Conservation (phyloP, 2,113 vertebrate species). For the Grammomys surdaster region DNA sequence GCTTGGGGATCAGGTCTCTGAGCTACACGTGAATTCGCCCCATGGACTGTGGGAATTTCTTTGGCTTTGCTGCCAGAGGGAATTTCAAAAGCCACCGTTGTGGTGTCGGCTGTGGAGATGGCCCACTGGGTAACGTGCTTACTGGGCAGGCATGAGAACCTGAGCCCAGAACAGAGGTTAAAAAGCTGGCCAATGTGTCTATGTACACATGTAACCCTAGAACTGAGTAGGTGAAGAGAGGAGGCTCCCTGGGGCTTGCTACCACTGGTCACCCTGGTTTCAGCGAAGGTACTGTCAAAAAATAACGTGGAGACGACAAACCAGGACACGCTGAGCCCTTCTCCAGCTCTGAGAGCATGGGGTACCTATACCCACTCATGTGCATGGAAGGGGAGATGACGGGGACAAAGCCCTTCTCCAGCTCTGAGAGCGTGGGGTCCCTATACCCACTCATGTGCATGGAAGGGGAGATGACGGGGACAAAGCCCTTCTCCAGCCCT, state of each 20-base stretch:
- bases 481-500: too few relatives aligned
- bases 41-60: too few relatives aligned
- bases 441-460: rapidly evolving
- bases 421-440: background rate
- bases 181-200: too few relatives aligned
- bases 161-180: background rate
- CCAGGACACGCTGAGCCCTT: too few relatives aligned
- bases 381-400: too few relatives aligned
- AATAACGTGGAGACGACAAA: background rate
- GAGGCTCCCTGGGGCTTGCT: background rate
- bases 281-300: too few relatives aligned
- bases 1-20: background rate
- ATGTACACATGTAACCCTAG: rapidly evolving
- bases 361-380: background rate
- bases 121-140: background rate
- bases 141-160: background rate
- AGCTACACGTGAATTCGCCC: rapidly evolving
- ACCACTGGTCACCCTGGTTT: background rate
- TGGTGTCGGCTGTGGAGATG: background rate
- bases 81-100: background rate
- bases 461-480: too few relatives aligned
- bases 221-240: background rate
- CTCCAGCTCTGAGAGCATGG: too few relatives aligned
- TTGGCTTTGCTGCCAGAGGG: background rate
- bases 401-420: background rate